phyloP scores from a whole-genome alignment of 2,797 vertebrate genomes.

The Myioborus melanocephalus region DNA sequence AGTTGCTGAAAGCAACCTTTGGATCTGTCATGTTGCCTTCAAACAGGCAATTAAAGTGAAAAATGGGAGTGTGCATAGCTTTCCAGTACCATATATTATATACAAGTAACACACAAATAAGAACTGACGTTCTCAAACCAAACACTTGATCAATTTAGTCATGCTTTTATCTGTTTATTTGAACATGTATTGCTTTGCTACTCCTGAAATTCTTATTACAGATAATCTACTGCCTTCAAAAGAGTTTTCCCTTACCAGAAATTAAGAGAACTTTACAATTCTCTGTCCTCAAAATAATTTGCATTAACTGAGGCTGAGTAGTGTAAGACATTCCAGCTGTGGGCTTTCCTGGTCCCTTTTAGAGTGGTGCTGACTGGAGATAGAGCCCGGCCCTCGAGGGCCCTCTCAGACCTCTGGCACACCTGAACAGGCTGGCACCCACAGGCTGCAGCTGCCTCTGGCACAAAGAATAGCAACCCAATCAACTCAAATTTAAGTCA shows the following conservation, averaged over 20 bases:
- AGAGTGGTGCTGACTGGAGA: background rate
- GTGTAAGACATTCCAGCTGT: background rate
- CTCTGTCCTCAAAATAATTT: background rate
- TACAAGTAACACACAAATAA: conserved; percentile 58
- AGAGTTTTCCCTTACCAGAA: background rate
- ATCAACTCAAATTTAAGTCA: background rate
- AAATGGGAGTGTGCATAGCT: conserved; percentile 70
- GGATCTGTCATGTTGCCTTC: conserved; percentile 68
- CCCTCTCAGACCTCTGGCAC: background rate
- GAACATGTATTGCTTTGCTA: background rate
- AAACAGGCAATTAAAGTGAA: conserved; percentile 79
- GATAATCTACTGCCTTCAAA: background rate
- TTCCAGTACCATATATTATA: conserved; percentile 42
- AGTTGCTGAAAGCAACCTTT: conserved; percentile 72
- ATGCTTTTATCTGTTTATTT: conserved; percentile 41
- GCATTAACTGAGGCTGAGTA: background rate
- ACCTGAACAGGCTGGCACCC: background rate
- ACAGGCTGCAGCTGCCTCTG: background rate
- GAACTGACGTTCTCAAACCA: background rate
- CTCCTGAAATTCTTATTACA: background rate
- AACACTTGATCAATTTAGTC: conserved; percentile 61
- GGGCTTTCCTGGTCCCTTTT: background rate
- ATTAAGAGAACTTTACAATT: background rate
- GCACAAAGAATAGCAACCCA: background rate
- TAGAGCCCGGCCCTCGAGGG: fast-evolving